Percentiles rank a stretch among this genome's conserved stretches.
Evolutionary conservation across 2,888 invertebrate genomes (phyloP).

Genomic region (Erebia ligea): DNA sequence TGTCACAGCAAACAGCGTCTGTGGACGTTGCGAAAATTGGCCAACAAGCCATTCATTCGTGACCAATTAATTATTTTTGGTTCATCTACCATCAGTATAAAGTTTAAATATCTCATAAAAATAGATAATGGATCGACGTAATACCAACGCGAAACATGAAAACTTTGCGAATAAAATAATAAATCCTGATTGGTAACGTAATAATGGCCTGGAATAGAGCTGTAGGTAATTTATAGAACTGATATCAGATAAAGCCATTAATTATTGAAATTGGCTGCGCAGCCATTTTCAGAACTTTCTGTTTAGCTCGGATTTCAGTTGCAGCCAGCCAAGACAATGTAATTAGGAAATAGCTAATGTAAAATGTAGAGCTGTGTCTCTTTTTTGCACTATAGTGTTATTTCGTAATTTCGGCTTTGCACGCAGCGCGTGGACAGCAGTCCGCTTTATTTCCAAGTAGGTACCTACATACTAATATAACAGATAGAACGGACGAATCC

Average conservation of each 20-base stretch:
- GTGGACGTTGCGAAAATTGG: background rate
- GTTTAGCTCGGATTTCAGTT: slow-evolving; percentile 23
- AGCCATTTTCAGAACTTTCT: slow-evolving; percentile 31
- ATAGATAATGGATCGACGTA: slow-evolving; percentile 17
- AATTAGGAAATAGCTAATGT: background rate
- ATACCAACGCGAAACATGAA: slow-evolving; percentile 25
- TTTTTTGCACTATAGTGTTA: background rate
- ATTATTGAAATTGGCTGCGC: slow-evolving; percentile 33
- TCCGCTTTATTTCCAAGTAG: too few relatives aligned
- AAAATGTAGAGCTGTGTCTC: background rate
- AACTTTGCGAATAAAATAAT: slow-evolving; percentile 40
- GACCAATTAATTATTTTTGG: background rate
- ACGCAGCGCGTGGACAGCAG: too few relatives aligned
- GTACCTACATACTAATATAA: too few relatives aligned
- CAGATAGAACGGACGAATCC: too few relatives aligned
- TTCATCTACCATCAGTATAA: background rate
- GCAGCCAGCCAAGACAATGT: background rate
- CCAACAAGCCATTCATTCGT: background rate
- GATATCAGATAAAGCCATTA: slow-evolving; percentile 63
- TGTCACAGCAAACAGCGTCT: too few relatives aligned
- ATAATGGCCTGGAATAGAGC: slow-evolving; percentile 61
- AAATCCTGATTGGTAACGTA: slow-evolving; percentile 62
- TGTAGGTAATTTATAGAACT: slow-evolving; percentile 66
- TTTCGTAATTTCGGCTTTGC: too few relatives aligned
- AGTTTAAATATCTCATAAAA: slow-evolving; percentile 31